These are phyloP conservation scores for Sarcophaga variegata DNA, from an alignment of 2,888 invertebrate genomes.

Conservation along the genomic window DNA sequence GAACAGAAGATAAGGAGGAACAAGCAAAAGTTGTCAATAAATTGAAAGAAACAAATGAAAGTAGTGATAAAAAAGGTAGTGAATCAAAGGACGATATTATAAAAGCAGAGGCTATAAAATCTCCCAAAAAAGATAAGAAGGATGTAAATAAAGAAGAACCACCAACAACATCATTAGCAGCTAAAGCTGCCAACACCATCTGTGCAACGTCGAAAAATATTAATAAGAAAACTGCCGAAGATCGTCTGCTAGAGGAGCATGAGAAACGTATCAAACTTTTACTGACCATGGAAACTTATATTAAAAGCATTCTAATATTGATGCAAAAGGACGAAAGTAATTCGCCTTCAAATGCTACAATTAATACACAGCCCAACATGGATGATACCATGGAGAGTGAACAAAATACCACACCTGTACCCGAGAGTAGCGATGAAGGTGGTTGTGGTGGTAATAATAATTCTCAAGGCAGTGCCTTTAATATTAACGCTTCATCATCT, in stretches of 20 bases:
- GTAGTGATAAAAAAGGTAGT: slow-evolving; percentile 28
- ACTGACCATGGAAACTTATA: slow-evolving; percentile 81
- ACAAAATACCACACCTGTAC: slow-evolving; percentile 74
- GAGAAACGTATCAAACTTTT: slow-evolving; percentile 78
- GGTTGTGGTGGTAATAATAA: slow-evolving; percentile 67
- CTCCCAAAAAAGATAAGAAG: slow-evolving; percentile 49
- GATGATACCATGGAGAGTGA: slow-evolving; percentile 72
- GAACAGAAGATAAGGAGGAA: slow-evolving; percentile 71
- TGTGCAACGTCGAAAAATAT: slow-evolving; percentile 69
- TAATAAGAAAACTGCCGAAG: slow-evolving; percentile 76
- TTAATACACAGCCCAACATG: slow-evolving; percentile 63
- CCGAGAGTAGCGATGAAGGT: slow-evolving; percentile 69
- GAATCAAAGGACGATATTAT: slow-evolving; percentile 63
- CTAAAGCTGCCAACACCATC: slow-evolving; percentile 53
- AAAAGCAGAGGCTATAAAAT: slow-evolving; percentile 55
- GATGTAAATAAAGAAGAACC: slow-evolving; percentile 69
- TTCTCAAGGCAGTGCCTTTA: slow-evolving; percentile 60
- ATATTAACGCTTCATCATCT: slow-evolving; percentile 51
- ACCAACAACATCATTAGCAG: slow-evolving; percentile 52
- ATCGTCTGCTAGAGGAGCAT: slow-evolving; percentile 78
- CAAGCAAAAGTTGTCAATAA: slow-evolving; percentile 55
- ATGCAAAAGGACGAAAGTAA: slow-evolving; percentile 78
- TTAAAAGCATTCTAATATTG: slow-evolving; percentile 79
- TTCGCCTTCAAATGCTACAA: slow-evolving; percentile 58
- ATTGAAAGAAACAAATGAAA: slow-evolving; percentile 55